phyloP scores from a whole-genome alignment of 1,140 invertebrate species.

The Luehdorfia chinensis region DNA sequence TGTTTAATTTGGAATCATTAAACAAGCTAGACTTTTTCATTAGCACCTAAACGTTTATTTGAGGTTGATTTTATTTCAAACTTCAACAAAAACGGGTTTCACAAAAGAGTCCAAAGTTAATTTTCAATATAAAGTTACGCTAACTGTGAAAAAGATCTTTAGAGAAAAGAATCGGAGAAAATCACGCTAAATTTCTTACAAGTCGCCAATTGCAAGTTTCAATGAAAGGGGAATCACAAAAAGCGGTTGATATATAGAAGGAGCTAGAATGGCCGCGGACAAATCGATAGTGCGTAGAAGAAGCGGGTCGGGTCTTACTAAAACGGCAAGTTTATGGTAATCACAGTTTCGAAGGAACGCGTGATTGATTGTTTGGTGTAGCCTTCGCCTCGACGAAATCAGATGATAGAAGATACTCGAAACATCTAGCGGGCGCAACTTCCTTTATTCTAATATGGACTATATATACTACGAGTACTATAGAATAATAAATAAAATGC shows the following conservation, averaged over 20 bases:
- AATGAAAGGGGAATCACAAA: conserved; percentile 57
- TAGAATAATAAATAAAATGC: too few species aligned
- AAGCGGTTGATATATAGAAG: conserved; percentile 57
- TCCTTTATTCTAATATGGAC: too few species aligned
- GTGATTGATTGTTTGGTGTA: conserved; percentile 70
- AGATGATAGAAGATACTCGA: conserved; percentile 19
- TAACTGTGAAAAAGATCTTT: conserved; percentile 33
- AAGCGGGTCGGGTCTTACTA: conserved; percentile 56
- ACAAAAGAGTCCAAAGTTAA: conserved; percentile 20
- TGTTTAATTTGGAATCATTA: too few species aligned
- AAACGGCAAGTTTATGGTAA: conserved; percentile 74
- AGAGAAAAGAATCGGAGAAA: conserved; percentile 38
- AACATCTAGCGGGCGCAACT: too few species aligned
- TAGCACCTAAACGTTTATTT: too few species aligned
- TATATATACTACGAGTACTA: too few species aligned
- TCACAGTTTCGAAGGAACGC: conserved; percentile 54
- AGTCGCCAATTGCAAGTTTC: conserved; percentile 62
- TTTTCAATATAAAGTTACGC: conserved; percentile 34
- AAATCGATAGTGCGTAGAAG: conserved; percentile 68
- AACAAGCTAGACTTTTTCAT: too few species aligned
- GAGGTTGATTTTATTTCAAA: conserved; percentile 4
- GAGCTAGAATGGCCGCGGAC: conserved; percentile 54
- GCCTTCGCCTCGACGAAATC: conserved; percentile 26
- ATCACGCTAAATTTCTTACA: conserved; percentile 44
- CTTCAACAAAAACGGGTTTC: conserved; percentile 19